phyloP scores from a whole-genome alignment of 2,797 vertebrate species.

The Distichodus sexfasciatus region DNA sequence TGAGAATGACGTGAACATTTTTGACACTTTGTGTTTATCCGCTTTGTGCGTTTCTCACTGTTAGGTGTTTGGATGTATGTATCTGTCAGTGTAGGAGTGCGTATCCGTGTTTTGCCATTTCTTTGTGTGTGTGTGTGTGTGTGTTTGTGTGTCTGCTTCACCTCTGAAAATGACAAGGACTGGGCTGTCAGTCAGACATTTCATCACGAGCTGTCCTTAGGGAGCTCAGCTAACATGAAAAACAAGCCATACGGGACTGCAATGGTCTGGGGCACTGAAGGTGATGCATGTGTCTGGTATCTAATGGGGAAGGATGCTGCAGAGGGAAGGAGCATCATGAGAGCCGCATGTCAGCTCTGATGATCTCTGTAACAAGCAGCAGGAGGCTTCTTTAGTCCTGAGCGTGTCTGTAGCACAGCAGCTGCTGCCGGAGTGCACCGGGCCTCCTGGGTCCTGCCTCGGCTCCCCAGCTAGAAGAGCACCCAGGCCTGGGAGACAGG shows the following conservation, averaged over 20 bases:
- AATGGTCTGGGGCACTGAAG: slow-evolving; percentile 64
- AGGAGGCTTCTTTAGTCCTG: slow-evolving; percentile 47
- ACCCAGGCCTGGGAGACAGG: slow-evolving; percentile 65
- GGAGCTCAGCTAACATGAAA: slow-evolving; percentile 66
- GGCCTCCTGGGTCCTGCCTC: slow-evolving; percentile 70
- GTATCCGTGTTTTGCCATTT: too few species aligned
- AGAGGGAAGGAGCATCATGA: slow-evolving; percentile 61
- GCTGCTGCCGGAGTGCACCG: slow-evolving; percentile 75
- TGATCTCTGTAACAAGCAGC: slow-evolving; percentile 62
- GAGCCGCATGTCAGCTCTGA: slow-evolving; percentile 67
- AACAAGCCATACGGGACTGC: slow-evolving; percentile 69
- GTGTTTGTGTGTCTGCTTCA: slow-evolving; percentile 4
- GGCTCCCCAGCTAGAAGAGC: slow-evolving; percentile 56
- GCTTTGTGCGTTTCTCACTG: too few species aligned
- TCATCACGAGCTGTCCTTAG: slow-evolving; percentile 69
- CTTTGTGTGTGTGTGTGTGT: slow-evolving; percentile 2
- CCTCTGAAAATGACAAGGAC: slow-evolving; percentile 42
- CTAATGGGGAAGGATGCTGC: slow-evolving; percentile 58
- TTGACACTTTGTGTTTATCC: too few species aligned
- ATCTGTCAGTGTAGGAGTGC: too few species aligned
- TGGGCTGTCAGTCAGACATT: slow-evolving; percentile 71
- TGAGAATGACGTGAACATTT: neutral
- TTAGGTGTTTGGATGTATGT: too few species aligned
- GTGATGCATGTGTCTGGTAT: slow-evolving; percentile 65
- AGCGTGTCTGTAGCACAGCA: slow-evolving; percentile 63